These are phyloP conservation scores for Cyrtonyx montezumae DNA, from an alignment of 2,113 vertebrate genomes.

Conservation along the genomic window DNA sequence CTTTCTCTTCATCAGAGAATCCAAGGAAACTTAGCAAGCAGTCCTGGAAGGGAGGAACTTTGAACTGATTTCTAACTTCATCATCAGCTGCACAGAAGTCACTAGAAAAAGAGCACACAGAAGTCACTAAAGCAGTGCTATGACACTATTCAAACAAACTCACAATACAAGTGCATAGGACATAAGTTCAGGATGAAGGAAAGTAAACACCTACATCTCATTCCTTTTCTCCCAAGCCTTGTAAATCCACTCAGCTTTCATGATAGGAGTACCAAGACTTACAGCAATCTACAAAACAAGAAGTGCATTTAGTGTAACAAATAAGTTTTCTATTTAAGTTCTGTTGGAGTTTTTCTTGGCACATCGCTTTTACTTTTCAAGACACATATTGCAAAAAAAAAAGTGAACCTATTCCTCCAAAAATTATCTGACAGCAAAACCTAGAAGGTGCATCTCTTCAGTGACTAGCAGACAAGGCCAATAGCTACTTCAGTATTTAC, in stretches of 20 bases:
- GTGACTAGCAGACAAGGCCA: background rate
- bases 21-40: constrained; percentile 94
- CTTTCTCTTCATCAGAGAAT: constrained; percentile 93
- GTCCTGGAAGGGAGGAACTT: constrained; percentile 96
- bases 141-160: background rate
- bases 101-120: constrained; percentile 62
- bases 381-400: background rate
- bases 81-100: constrained; percentile 88
- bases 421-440: background rate
- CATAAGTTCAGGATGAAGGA: background rate
- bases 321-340: constrained; percentile 1
- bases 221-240: constrained; percentile 93
- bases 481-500: background rate
- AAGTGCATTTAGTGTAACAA: background rate
- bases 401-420: background rate
- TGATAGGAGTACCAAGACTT: constrained; percentile 93
- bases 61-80: constrained; percentile 90
- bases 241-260: constrained; percentile 93
- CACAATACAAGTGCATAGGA: background rate
- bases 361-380: constrained; percentile 13
- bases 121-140: background rate
- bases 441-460: background rate
- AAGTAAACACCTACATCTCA: constrained; percentile 82
- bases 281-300: constrained; percentile 87
- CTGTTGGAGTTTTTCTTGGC: no score